Percentiles rank a stretch among this genome's conserved stretches.
Conservation (phyloP, 2,888 invertebrate species). For the Netelia inedita region DNA sequence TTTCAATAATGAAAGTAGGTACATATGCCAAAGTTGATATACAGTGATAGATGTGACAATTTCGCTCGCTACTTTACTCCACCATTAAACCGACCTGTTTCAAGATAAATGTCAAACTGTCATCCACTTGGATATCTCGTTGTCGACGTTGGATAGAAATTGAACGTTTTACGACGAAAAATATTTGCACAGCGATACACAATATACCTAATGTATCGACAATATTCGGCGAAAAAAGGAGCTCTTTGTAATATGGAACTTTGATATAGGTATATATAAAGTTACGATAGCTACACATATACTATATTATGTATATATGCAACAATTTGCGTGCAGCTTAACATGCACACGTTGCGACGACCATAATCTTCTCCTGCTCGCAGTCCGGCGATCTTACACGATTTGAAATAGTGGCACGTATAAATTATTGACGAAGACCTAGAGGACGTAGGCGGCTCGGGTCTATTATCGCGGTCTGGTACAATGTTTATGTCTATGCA, state of each 20-base stretch:
- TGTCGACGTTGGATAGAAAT: no score
- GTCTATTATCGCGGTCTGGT: background rate
- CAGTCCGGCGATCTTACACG: conserved; percentile 7
- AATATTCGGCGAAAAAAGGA: no score
- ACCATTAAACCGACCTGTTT: background rate
- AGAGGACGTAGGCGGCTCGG: conserved; percentile 13
- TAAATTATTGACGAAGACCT: conserved; percentile 28
- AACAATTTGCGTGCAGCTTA: no score
- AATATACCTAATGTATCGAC: no score
- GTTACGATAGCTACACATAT: no score
- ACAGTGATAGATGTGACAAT: background rate
- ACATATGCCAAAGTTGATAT: background rate
- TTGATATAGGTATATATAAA: no score
- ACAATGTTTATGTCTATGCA: background rate
- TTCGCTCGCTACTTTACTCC: background rate
- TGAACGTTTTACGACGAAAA: no score
- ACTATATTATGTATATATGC: no score
- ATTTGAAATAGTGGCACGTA: conserved; percentile 11
- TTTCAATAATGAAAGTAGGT: conserved; percentile 39
- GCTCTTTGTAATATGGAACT: no score
- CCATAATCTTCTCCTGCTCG: conserved; percentile 31
- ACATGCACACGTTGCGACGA: background rate
- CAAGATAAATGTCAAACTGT: background rate
- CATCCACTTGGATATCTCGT: background rate
- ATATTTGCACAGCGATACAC: no score